Base-by-base conservation (phyloP, 2,113 vertebrate genomes). In the Tympanuchus pallidicinctus region DNA sequence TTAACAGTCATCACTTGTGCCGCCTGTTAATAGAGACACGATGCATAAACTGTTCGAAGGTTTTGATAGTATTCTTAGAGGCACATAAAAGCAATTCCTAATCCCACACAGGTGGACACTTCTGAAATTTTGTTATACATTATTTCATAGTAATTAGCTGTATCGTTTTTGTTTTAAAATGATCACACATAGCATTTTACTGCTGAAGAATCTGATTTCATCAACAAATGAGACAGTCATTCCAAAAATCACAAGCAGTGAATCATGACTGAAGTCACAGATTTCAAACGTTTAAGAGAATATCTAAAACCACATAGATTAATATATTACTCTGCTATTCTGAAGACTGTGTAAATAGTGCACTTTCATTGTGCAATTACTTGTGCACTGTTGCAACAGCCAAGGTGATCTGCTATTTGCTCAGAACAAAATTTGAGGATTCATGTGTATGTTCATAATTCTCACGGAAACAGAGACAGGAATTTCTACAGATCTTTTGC, bases 301-400 rank as follows among this genome's bases (percentile, higher is more conserved):
- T 45, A 75, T 7, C 14, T 61, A 38, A 89, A 84, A 86, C 77
- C 77, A 15, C 8, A 28, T 12, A 61, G 38, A 94, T 86, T 86
- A 91, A 85, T 61, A 13, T 73, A 87, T 56, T 77, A 81, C 77
- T 52, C 25, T 67, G 69, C n/a, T 80, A 76, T 87, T 87, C 45
- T 76, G 38, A 92, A 92, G 71, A 82, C 86, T 85, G 40, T 72
- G 92, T 40, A 87, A 89, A 91, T 80, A 93, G 93, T 11, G 45
- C 82, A 57, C 77, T 82, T 90, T 63, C 36, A 87, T 91, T 95
- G 81, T 87, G 95, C 92, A 96, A 95, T 76, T 93, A 94, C 48
- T 90, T 94, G 45, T 91, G 92, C 89, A 94, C 93, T 87, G 92
- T 30, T 84, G 86, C 86, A 90, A 79, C 18, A 89, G 59, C 56